A percentile compares a stretch with the other conserved stretches of the same genome.
phyloP scores from a whole-genome alignment of 2,888 invertebrate species.

The Venustoraphidia nigricollis region DNA sequence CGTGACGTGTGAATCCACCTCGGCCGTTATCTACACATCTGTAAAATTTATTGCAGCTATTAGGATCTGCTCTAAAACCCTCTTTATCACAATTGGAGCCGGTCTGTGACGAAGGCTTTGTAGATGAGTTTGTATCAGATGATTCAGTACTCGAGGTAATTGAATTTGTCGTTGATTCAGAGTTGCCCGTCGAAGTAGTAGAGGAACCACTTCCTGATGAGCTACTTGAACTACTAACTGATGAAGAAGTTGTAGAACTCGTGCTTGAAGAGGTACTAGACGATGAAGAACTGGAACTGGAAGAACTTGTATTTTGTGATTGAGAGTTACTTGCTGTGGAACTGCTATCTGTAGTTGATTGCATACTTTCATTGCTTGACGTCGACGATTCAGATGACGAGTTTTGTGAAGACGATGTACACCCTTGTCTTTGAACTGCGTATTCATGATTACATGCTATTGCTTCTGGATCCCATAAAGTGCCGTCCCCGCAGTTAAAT shows the following conservation, averaged over 20 bases:
- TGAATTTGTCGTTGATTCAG: conserved; percentile 3
- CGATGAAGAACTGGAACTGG: neutral
- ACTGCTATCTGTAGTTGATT: neutral
- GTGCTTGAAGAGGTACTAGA: neutral
- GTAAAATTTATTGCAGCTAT: conserved; percentile 39
- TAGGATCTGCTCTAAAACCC: conserved; percentile 46
- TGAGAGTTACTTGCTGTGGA: neutral
- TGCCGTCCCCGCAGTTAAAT: conserved; percentile 52
- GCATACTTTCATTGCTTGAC: no score
- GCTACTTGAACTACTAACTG: conserved; percentile 1
- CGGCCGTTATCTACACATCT: conserved; percentile 32
- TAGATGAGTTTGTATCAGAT: neutral
- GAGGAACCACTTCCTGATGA: neutral
- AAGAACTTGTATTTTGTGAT: neutral
- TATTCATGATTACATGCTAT: conserved; percentile 51
- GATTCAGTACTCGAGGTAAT: neutral
- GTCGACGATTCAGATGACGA: no score
- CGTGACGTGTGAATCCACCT: conserved; percentile 29
- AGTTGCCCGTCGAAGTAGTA: neutral
- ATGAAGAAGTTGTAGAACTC: neutral
- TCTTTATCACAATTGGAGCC: conserved; percentile 31
- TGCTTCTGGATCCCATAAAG: conserved; percentile 53
- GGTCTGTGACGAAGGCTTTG: conserved; percentile 11
- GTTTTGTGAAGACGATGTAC: neutral
- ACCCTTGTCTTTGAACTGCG: conserved; percentile 32